phyloP scores from a whole-genome alignment of 2,113 vertebrate species.

The Chiloscyllium plagiosum region DNA sequence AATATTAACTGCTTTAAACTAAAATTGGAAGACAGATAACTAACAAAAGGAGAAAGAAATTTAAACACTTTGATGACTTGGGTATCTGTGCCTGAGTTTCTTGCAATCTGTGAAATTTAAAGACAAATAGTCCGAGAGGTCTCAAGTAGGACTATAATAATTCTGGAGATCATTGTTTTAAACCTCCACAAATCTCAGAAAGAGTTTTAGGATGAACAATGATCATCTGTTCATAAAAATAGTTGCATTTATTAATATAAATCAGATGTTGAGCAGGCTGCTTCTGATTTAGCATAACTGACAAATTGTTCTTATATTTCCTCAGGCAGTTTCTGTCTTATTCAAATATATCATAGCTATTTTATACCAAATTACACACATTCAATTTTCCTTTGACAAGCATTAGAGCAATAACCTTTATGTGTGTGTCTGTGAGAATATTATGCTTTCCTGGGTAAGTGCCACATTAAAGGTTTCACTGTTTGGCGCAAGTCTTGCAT shows the following conservation, averaged over 20 bases:
- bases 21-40: neutral
- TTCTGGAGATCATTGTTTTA: neutral
- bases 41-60: constrained; percentile 8
- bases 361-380: neutral
- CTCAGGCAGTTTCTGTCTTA: neutral
- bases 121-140: neutral
- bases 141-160: neutral
- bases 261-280: neutral
- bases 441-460: neutral
- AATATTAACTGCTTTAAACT: neutral
- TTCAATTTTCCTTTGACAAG: neutral
- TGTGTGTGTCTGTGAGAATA: neutral
- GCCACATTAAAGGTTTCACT: neutral
- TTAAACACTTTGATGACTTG: neutral
- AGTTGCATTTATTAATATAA: neutral
- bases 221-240: neutral
- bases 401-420: neutral
- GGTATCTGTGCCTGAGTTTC: neutral
- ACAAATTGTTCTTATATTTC: neutral
- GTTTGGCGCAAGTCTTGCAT: neutral
- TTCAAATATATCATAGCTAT: neutral
- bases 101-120: neutral
- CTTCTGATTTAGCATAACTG: neutral
- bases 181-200: neutral
- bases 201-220: neutral